Conservation (phyloP, 2,797 vertebrate genomes). For the Lophius americanus region DNA sequence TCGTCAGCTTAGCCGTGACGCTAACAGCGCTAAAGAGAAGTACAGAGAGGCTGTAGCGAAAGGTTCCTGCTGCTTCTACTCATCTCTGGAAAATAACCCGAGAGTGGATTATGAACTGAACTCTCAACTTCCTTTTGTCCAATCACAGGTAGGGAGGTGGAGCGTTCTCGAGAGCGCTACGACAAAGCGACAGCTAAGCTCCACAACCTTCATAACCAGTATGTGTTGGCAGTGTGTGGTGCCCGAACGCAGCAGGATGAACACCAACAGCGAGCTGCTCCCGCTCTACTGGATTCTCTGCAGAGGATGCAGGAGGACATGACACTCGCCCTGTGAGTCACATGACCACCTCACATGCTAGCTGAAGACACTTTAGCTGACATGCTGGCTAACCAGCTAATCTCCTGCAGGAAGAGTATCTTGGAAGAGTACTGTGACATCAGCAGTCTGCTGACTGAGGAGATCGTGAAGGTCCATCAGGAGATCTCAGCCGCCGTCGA, state of each 20-base stretch:
- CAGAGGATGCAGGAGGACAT: constrained; percentile 99
- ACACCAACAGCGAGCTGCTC: constrained; percentile 88
- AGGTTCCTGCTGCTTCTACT: constrained; percentile 76
- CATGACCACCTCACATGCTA: neutral
- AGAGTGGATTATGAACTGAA: neutral
- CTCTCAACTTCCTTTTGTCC: fast-evolving
- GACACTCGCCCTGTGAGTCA: constrained; percentile 92
- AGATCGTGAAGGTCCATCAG: constrained; percentile 93
- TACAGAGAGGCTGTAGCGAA: constrained; percentile 92
- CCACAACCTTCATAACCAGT: constrained; percentile 95
- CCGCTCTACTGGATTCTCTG: constrained; percentile 91
- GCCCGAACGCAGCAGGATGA: constrained; percentile 93
- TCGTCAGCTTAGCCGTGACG: constrained; percentile 93
- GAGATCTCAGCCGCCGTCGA: constrained; percentile 91
- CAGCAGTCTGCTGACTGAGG: constrained; percentile 93
- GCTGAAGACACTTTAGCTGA: neutral
- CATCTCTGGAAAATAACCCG: too few species aligned
- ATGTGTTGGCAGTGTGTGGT: constrained; percentile 91
- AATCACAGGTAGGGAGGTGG: constrained; percentile 89
- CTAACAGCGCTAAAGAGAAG: constrained; percentile 92
- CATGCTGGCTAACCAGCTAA: neutral
- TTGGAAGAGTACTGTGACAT: constrained; percentile 96
- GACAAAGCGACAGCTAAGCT: constrained; percentile 96
- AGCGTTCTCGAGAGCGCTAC: constrained; percentile 93
- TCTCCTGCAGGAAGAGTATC: constrained; percentile 86